A percentile compares a stretch with the other conserved stretches of the same genome.
Conservation (phyloP, 2,797 vertebrate genomes). For the Argentina silus region DNA sequence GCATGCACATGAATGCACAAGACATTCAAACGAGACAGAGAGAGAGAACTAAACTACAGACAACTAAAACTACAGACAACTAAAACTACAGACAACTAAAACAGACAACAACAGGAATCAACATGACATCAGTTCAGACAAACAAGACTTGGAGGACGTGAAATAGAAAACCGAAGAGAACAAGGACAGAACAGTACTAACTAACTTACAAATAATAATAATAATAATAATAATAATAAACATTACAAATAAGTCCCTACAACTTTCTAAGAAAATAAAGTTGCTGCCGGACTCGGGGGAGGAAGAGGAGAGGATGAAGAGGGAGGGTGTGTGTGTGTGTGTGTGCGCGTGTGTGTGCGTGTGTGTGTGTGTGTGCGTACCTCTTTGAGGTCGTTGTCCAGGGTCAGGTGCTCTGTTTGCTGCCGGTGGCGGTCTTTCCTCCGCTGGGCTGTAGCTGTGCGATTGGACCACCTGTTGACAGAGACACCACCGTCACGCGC, state of each 20-base stretch:
- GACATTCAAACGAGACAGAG: constrained; percentile 62
- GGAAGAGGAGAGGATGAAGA: constrained; percentile 1
- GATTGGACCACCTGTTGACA: constrained; percentile 85
- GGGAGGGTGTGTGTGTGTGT: constrained; percentile 33
- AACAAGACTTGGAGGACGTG: not conserved
- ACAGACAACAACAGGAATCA: not conserved
- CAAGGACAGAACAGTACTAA: not conserved
- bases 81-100: constrained; percentile 41
- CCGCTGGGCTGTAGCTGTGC: constrained; percentile 80
- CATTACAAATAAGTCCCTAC: no score
- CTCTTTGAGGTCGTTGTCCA: constrained; percentile 90
- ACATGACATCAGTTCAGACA: not conserved
- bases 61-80: constrained; percentile 41
- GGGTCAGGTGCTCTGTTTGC: constrained; percentile 81
- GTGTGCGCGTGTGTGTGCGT: constrained; percentile 29
- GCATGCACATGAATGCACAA: constrained; percentile 64
- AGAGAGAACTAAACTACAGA: constrained; percentile 37
- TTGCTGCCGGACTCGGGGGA: not conserved
- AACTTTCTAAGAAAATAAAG: no score
- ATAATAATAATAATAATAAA: no score
- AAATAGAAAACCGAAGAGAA: not conserved
- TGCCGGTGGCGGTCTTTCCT: constrained; percentile 86
- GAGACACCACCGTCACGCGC: not conserved
- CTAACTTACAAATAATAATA: no score
- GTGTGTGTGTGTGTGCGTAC: constrained; percentile 40